Base-by-base conservation (phyloP, 2,888 invertebrate species). In the Escarpia spicata region DNA sequence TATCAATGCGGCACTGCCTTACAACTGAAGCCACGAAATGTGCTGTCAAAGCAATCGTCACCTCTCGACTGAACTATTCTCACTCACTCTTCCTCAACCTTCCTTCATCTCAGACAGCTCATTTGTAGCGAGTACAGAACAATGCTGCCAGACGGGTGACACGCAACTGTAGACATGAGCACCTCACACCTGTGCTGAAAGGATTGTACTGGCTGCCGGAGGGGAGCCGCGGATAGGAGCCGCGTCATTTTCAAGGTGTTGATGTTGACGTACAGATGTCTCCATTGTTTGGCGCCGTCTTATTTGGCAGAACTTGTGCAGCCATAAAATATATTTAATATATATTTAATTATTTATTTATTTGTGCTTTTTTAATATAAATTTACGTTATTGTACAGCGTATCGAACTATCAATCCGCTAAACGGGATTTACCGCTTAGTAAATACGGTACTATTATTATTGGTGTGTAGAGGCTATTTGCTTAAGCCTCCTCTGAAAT, bases 1-100 rank as follows among this genome's bases (percentile, higher is more conserved):
- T 19, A 93, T 92, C 92, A 93, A 93, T 12, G 93, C 93, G n/a
- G 91, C 44, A 89, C 93, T 93, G 44, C 93, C 60, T 60, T 15
- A 12, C 19, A 60, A 60, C 60, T 3, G 19, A 15, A 60, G 60
- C 60, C 8, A 2, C 12, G 93, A 12, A 91, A 92, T 19, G 43
- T 31, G 26, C 93, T 92, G 37, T 91, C n/a, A 8, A 94, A 92
- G 37, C 26, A 52, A 43, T 93, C 93, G 43, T 93, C 93, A 31
- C 92, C 92, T n/a, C 93, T 92, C 90, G 93, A 93, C 91, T 93
- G 93, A 52, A 93, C 93, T 19, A 93, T 52, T 43, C 93, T 93
- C n/a, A 91, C 92, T n/a, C 60, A 44, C 3, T 92, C 60, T 31
- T 93, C 37, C 43, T 93, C 90, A n/a, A 45, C 19, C 52, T 93